phyloP scores from a whole-genome alignment of 2,888 invertebrate species.

The Erebia epiphron region DNA sequence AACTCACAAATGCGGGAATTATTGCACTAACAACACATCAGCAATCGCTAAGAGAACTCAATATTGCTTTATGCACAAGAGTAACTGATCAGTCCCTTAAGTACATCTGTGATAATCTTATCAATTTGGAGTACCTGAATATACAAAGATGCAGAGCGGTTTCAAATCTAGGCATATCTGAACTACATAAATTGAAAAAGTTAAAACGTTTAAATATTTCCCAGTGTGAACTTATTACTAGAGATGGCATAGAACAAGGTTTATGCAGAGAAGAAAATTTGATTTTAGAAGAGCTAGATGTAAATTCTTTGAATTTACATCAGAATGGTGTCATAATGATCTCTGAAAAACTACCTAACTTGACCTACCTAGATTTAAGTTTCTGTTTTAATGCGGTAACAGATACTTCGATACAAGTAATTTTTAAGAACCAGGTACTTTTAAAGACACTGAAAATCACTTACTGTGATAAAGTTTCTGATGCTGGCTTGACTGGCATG shows the following conservation, averaged over 20 bases:
- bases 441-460: slow-evolving; percentile 85
- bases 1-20: slow-evolving; percentile 84
- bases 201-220: slow-evolving; percentile 85
- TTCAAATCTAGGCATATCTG: slow-evolving; percentile 83
- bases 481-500: slow-evolving; percentile 88
- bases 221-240: slow-evolving; percentile 85
- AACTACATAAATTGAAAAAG: slow-evolving; percentile 79
- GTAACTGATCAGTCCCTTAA: slow-evolving; percentile 85
- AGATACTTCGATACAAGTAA: slow-evolving; percentile 85
- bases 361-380: slow-evolving; percentile 85
- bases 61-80: slow-evolving; percentile 85
- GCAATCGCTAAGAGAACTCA: slow-evolving; percentile 79
- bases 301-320: slow-evolving; percentile 84
- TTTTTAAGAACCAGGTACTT: slow-evolving; percentile 84
- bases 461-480: slow-evolving; percentile 86
- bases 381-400: slow-evolving; percentile 88
- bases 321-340: slow-evolving; percentile 84
- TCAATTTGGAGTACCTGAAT: slow-evolving; percentile 83
- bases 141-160: slow-evolving; percentile 85
- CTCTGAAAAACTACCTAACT: slow-evolving; percentile 81
- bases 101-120: slow-evolving; percentile 82
- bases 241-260: slow-evolving; percentile 84
- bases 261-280: slow-evolving; percentile 78
- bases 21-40: slow-evolving; percentile 81
- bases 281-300: slow-evolving; percentile 78